These are phyloP conservation scores for Hirtodrosophila duncani DNA, from an alignment of 2,888 invertebrate genomes.

Conservation along the genomic window DNA sequence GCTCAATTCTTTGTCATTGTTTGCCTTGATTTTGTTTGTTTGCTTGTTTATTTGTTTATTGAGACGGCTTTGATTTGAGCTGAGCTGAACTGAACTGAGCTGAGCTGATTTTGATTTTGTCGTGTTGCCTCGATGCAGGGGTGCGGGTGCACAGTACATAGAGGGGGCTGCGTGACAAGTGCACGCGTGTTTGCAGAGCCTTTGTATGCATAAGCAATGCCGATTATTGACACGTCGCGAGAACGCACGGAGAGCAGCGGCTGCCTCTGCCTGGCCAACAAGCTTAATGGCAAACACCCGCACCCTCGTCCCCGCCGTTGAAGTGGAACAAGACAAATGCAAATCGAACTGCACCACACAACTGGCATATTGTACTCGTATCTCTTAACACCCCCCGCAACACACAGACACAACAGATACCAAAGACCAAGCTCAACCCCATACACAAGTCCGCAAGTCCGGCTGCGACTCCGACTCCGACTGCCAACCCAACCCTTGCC, in stretches of 20 bases:
- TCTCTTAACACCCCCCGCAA: conserved; percentile 13
- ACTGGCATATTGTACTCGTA: conserved; percentile 15
- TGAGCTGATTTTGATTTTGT: conserved; percentile 43
- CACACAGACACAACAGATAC: too few species aligned
- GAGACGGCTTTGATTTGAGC: conserved; percentile 63
- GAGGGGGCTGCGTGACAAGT: conserved; percentile 48
- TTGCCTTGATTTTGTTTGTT: conserved; percentile 18
- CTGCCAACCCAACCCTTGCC: conserved; percentile 29
- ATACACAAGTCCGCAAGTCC: conserved; percentile 25
- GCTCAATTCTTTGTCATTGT: conserved; percentile 37
- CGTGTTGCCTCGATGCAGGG: not conserved
- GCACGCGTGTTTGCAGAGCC: conserved; percentile 59
- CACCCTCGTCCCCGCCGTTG: too few species aligned
- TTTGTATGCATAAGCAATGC: conserved; percentile 63
- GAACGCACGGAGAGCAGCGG: conserved; percentile 30
- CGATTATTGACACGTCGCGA: conserved; percentile 68
- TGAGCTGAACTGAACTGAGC: conserved; percentile 13
- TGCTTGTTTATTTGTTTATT: conserved; percentile 62
- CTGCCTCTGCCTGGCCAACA: too few species aligned
- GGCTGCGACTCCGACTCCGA: conserved; percentile 19
- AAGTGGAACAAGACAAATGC: conserved; percentile 52
- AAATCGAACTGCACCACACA: conserved; percentile 50
- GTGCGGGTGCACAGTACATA: not conserved
- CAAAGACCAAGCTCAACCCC: too few species aligned
- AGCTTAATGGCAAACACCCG: conserved; percentile 32